Evolutionary conservation across 1,140 invertebrate species (phyloP), one percentile per base, ranked within the genome.

Genomic region (Cotesia chilonis): DNA sequence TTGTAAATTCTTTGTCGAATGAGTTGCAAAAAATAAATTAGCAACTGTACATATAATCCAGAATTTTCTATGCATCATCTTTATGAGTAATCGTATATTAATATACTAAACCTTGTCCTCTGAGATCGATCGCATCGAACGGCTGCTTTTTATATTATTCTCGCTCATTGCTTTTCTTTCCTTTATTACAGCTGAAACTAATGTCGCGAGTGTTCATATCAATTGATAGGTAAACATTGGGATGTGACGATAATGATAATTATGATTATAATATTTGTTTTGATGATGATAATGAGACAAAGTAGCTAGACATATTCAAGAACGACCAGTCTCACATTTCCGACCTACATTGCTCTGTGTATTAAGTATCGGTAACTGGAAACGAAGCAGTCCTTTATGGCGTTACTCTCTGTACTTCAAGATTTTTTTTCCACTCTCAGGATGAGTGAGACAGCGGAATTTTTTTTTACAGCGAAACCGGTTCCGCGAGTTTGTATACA

Each of bases 321-420:
- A 28, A n/a, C 54, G 20, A 9, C 1, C 9, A 57, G 54, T 57
- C 5, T 57, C 54, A 57, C 14, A 57, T 57, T 57, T 57, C 54
- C 54, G 54, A 57, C 54, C 54, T 57, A 57, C 54, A 57, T 57
- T n/a, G 28, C 12, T 14, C 9, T 14, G n/a, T 14, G 20, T 57
- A 57, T 57, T 57, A n/a, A 57, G 54, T 57, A 57, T 57, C 54
- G 20, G 54, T 57, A 57, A 57, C 35, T 61, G 41, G 41, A 47
- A 47, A 47, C 41, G 41, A 47, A 9, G 41, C 10, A 10, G 35
- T 35, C 60, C 35, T 12, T 61, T 61, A 35, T 61, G 35, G 41
- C 3, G 2, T 10, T 47, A 47, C 41, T 47, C 41, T 47, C 10
- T 47, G 10, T 10, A 9, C 41, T 57, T 41, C 57, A 57, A 69